Evolutionary conservation across 2,113 vertebrate genomes (phyloP).

Genomic region (Laticauda laticaudata): DNA sequence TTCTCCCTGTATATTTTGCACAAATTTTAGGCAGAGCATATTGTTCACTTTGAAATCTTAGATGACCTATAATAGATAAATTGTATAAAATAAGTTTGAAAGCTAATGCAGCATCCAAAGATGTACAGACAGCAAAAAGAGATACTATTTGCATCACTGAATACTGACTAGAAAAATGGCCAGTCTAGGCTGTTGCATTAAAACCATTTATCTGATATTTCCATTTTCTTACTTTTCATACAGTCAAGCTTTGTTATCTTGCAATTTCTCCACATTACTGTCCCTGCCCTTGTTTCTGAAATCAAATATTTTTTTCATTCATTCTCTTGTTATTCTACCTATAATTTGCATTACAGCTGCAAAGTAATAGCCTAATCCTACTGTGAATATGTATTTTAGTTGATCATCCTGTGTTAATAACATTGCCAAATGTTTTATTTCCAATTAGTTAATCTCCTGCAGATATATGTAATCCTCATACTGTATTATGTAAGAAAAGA

Average conservation of each 20-base stretch:
- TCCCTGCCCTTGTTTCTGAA: background rate
- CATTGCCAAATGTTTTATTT: conserved; percentile 43
- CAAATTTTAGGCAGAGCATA: background rate
- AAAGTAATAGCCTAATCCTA: conserved; percentile 5
- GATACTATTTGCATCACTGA: background rate
- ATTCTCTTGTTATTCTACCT: conserved; percentile 14
- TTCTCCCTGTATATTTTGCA: background rate
- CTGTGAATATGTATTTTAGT: conserved; percentile 25
- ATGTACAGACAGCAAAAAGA: background rate
- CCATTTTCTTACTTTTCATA: background rate
- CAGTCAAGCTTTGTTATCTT: background rate
- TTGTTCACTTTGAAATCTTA: background rate
- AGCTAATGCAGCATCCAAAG: background rate
- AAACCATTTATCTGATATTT: background rate
- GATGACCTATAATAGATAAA: background rate
- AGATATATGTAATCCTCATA: conserved; percentile 32
- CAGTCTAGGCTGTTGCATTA: background rate
- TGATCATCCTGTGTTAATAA: conserved; percentile 23
- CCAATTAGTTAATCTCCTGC: conserved; percentile 41
- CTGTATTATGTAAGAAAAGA: conserved; percentile 37
- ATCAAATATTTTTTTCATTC: background rate
- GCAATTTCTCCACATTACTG: background rate
- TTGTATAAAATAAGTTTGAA: background rate
- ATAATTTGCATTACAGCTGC: conserved; percentile 3
- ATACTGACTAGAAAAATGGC: background rate